Conservation (phyloP, 2,113 vertebrate species). For the Phaethon lepturus region DNA sequence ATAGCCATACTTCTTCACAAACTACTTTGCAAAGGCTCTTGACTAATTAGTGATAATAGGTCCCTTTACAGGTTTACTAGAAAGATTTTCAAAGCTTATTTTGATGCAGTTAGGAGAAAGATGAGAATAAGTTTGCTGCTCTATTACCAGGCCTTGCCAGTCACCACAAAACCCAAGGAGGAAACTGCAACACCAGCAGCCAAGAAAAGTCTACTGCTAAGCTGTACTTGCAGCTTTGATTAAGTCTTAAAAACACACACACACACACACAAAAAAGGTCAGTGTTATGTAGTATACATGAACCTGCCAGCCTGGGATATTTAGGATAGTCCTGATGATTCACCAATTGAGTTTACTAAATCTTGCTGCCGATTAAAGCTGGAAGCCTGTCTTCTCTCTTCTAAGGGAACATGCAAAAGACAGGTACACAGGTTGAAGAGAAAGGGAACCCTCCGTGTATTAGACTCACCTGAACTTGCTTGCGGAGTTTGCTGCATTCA, state of each 20-base stretch:
- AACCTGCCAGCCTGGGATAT: not conserved
- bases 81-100: not conserved
- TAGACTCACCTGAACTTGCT: conserved; percentile 84
- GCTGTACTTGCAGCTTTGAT: not conserved
- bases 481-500: conserved; percentile 86
- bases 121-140: not conserved
- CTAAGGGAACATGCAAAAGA: not conserved
- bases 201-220: not conserved
- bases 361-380: not conserved
- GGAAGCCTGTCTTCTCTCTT: not conserved
- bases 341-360: not conserved
- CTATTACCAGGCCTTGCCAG: not conserved
- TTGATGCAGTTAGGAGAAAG: not conserved
- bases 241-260: not conserved
- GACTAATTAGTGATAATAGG: not conserved
- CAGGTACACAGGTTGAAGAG: not conserved
- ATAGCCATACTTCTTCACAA: not conserved
- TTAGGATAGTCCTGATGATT: not conserved
- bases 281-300: not conserved
- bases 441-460: not conserved
- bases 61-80: not conserved
- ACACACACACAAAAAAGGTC: not conserved
- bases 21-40: not conserved
- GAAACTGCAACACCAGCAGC: not conserved
- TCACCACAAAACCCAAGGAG: not conserved